Evolutionary conservation across 2,888 invertebrate species (phyloP), one percentile per base, ranked within the genome.

Genomic region (Drosophila acutilabella): DNA sequence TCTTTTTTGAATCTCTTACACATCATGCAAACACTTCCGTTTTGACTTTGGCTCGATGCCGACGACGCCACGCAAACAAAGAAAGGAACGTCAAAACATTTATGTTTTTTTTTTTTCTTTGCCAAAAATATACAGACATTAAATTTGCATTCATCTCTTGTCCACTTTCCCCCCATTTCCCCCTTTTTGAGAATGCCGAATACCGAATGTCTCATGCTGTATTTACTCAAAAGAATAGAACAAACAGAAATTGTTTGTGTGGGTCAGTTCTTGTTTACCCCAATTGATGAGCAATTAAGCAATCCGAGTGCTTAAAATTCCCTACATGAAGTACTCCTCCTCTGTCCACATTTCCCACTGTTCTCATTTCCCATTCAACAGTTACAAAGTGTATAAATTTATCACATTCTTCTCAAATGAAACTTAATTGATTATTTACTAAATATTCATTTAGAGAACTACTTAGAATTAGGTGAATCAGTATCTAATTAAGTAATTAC

Each of bases 21-120:
- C 88, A 88, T 81, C 84, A 59, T 64, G 59, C 78, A 86, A 88
- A 78, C 84, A 88, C 83, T 86, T 86, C 85, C 85, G 85, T 76
- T 88, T 86, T 65, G 52, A 42, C 30, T 68, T 72, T 65, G 69
- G 48, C 44, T 48, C 38, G 52, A 45, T 60, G 65, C 53, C 59
- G 67, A 41, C 56, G 42, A 47, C 48, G 50, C 16, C 57, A 44
- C 51, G 64, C 57, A 60, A 52, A 42, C 41, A 66, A 68, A 57
- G 59, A 73, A 47, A 56, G 45, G 50, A 38, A 62, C 26, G 61
- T 40, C 66, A 50, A 52, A 18, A 58, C 44, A 68, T 74, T 69
- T 57, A 61, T 42, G 23, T 30, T 30, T 30, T 8, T 30, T 8
- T 8, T 30, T 30, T 30, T 30, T 57, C 18, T 7, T 53, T 56